Percentiles rank a stretch among this genome's conserved stretches.
phyloP scores from a whole-genome alignment of 2,797 vertebrate genomes.

The Chloroceryle inda region DNA sequence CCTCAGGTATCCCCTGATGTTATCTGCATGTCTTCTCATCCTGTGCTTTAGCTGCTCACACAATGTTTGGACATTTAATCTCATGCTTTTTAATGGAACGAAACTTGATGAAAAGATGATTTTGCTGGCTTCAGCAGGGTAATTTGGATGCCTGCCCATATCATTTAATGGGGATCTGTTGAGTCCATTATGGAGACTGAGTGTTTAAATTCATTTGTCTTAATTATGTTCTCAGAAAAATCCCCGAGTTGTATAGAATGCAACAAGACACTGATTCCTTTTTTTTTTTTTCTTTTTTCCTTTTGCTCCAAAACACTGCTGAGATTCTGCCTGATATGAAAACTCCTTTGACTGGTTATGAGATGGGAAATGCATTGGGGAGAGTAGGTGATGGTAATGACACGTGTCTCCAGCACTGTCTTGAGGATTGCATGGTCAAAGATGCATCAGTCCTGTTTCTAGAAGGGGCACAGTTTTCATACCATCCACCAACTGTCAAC shows the following conservation, averaged over 20 bases:
- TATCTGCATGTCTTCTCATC: constrained; percentile 34
- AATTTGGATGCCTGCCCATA: constrained; percentile 56
- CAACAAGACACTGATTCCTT: background rate
- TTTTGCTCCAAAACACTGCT: background rate
- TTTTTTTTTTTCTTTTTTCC: background rate
- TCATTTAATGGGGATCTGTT: constrained; percentile 1
- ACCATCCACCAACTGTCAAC: background rate
- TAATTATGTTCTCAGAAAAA: constrained; percentile 57
- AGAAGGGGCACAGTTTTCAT: background rate
- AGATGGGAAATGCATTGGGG: background rate
- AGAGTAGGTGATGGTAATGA: background rate
- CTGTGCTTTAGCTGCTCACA: constrained; percentile 2
- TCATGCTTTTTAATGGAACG: constrained; percentile 18
- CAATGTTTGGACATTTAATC: constrained; percentile 26
- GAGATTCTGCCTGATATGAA: background rate
- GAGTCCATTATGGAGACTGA: constrained; percentile 46
- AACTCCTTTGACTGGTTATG: background rate
- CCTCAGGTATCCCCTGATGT: constrained; percentile 1
- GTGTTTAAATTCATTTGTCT: constrained; percentile 59
- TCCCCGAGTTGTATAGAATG: background rate
- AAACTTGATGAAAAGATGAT: constrained; percentile 54
- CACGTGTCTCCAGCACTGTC: background rate
- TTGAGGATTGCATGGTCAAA: background rate
- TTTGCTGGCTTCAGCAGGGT: constrained; percentile 37
- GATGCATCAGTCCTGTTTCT: background rate